Evolutionary conservation across 2,113 vertebrate species (phyloP).

Genomic region (Colius striatus): DNA sequence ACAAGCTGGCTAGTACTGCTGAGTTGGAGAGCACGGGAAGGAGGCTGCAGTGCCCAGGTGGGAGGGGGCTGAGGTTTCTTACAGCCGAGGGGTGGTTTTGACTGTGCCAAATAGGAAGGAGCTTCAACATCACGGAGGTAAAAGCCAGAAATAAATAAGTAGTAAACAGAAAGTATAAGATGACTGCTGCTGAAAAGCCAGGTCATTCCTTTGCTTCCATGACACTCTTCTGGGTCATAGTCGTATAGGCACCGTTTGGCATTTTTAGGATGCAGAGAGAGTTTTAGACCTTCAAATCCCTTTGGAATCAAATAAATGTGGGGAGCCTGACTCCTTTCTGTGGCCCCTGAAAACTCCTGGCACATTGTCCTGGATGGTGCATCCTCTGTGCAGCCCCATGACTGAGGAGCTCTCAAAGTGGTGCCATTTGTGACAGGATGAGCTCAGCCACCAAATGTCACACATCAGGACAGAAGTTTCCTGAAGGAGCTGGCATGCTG

Average conservation of each 20-base stretch:
- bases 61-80: neutral
- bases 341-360: neutral
- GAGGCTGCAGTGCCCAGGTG: neutral
- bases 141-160: neutral
- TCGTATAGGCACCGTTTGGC: neutral
- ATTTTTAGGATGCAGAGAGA: neutral
- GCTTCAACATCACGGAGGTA: neutral
- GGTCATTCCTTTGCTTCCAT: neutral
- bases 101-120: neutral
- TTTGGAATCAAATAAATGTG: neutral
- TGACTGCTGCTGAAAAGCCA: neutral
- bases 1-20: neutral
- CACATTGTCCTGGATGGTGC: fast-evolving
- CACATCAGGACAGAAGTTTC: neutral
- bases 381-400: neutral
- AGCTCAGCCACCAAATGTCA: neutral
- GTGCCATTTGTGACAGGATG: fast-evolving
- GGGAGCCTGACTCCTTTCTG: neutral
- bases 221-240: fast-evolving
- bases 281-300: neutral
- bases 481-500: fast-evolving
- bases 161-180: neutral
- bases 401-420: neutral
- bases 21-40: neutral
- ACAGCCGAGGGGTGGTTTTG: neutral